Evolutionary conservation across 2,888 invertebrate genomes (phyloP), one percentile per base, ranked within the genome.

Genomic region (Horisme vitalbata): DNA sequence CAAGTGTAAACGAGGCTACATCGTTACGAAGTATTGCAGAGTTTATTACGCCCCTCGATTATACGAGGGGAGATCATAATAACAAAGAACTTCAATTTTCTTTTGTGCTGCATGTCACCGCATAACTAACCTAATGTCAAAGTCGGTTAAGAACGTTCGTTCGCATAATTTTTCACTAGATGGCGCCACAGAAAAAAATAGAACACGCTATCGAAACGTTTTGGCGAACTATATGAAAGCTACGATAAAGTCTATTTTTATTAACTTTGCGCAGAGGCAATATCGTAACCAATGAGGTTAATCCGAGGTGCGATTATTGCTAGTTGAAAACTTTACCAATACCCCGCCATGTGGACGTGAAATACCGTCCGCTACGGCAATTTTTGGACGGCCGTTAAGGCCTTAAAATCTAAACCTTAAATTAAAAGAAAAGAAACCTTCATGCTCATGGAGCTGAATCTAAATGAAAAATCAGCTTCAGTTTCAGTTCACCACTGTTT

Each of bases 241-340:
- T 2, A 13, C n/a, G 4, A 9, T 24, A 10, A 27, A 8, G 0
- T 1, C 1, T 1, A 3, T 5, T 0, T 0, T 1, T 0, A 27
- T 90, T 72, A 95, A 92, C 95, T 95, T 95, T 95, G 95, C 95
- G 95, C 95, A 95, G 95, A 92, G 95, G 95, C 95, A 93, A 93
- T 95, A 95, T 95, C 94, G 94, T 95, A 95, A 95, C 95, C 95
- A 92, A 95, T 95, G 95, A 95, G 94, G 95, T 94, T 91, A 89
- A 93, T 93, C 94, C 93, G 95, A 94, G 94, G 93, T 94, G 94
- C 93, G 94, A 94, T 94, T 94, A 95, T 95, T 95, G 95, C 95
- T 95, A 95, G 94, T 95, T 95, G 95, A 95, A 95, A 95, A 95
- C 95, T 95, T 94, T 94, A 94, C 95, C 95, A 95, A 95, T 95